Conservation (phyloP, 64 coral and sea anemone species). For the Astreopora myriophthalma region DNA sequence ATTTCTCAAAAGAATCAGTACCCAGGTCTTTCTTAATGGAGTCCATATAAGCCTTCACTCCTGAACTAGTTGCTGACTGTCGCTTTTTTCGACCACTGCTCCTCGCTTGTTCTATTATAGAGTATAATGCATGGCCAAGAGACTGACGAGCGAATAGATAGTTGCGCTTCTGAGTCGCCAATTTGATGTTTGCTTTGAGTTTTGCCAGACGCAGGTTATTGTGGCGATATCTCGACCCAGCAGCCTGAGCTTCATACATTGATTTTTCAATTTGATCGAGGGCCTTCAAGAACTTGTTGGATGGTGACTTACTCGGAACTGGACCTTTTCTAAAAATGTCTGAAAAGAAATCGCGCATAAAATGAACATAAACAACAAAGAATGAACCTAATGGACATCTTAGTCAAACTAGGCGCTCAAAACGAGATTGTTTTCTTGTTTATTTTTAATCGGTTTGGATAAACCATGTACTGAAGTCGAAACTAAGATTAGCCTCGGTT, state of each 20-base stretch:
- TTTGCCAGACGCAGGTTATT: slow-evolving; percentile 3
- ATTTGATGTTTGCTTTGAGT: slow-evolving; percentile 58
- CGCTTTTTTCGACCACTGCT: slow-evolving; percentile 19
- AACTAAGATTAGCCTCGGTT: too few relatives aligned
- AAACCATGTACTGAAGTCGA: too few relatives aligned
- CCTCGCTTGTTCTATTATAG: not conserved
- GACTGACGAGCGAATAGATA: slow-evolving; percentile 67
- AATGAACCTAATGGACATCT: too few relatives aligned
- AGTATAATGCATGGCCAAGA: slow-evolving; percentile 59
- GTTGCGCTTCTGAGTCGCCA: slow-evolving; percentile 38
- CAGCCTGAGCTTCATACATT: slow-evolving; percentile 48
- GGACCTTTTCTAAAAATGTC: too few relatives aligned
- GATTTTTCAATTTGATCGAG: slow-evolving; percentile 71
- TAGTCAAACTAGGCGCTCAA: too few relatives aligned
- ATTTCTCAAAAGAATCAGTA: slow-evolving; percentile 20
- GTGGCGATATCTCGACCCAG: not conserved
- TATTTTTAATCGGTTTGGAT: too few relatives aligned
- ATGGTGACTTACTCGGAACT: slow-evolving; percentile 54
- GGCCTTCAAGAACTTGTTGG: slow-evolving; percentile 75
- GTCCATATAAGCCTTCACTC: slow-evolving; percentile 33
- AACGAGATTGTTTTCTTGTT: too few relatives aligned
- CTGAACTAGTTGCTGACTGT: not conserved
- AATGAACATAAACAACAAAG: too few relatives aligned
- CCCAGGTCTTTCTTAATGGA: slow-evolving; percentile 64
- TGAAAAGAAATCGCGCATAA: too few relatives aligned